Conservation (phyloP, 2,113 vertebrate species). For the Thymallus thymallus region DNA sequence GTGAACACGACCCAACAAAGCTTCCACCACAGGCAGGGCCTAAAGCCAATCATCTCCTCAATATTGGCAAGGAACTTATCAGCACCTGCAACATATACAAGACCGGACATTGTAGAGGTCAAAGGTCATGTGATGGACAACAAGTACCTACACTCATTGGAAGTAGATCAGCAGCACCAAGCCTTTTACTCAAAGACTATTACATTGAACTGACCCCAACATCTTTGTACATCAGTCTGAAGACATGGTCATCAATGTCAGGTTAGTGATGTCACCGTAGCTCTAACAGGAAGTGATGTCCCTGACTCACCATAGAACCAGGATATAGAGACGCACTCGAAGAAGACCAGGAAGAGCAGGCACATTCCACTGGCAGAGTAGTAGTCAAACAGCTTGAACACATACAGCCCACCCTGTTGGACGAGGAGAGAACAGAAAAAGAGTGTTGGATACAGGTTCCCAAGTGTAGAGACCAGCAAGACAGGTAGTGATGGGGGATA, state of each 20-base stretch:
- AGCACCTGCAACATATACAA: slow-evolving; percentile 77
- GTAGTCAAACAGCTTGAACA: slow-evolving; percentile 98
- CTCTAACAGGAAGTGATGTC: background rate
- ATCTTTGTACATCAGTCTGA: too few species aligned
- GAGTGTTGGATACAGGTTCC: too few species aligned
- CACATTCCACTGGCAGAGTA: slow-evolving; percentile 99
- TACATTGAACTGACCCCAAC: too few species aligned
- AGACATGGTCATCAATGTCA: too few species aligned
- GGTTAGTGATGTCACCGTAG: background rate
- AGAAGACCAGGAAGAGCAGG: slow-evolving; percentile 96
- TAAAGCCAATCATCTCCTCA: slow-evolving; percentile 96
- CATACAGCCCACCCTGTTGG: slow-evolving; percentile 91
- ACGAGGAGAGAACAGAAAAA: background rate
- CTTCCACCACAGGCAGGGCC: slow-evolving; percentile 97
- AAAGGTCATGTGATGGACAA: background rate
- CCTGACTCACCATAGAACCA: slow-evolving; percentile 94
- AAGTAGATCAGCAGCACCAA: too few species aligned
- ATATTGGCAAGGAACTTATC: slow-evolving; percentile 98
- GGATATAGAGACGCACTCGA: slow-evolving; percentile 97
- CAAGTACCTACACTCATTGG: too few species aligned
- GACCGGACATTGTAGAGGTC: background rate
- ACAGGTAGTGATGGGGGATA: too few species aligned
- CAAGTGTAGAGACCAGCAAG: too few species aligned
- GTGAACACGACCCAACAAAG: slow-evolving; percentile 98
- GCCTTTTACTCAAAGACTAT: too few species aligned